A percentile compares a stretch with the other conserved stretches of the same genome.
Conservation (phyloP, 1,140 invertebrate species). For the Caenorhabditis inopinata region DNA sequence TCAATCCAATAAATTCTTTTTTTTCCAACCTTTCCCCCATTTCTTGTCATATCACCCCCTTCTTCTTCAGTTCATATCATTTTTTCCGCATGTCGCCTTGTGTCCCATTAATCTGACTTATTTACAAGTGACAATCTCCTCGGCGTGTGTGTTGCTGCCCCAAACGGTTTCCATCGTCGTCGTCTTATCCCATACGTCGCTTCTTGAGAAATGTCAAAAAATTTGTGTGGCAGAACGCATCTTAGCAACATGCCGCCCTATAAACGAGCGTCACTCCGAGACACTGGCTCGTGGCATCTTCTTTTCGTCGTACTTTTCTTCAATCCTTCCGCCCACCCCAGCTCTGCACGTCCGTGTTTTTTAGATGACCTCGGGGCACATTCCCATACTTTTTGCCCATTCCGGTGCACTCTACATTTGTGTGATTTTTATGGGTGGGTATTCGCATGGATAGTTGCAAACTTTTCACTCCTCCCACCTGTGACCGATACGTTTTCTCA, state of each 20-base stretch:
- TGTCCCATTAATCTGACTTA: constrained; percentile 19
- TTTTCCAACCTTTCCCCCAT: neutral
- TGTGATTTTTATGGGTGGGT: constrained; percentile 3
- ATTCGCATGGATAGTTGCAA: neutral
- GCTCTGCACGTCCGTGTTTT: neutral
- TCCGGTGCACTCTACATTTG: neutral
- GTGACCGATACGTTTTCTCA: neutral
- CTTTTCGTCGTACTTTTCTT: neutral
- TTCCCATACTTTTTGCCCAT: constrained; percentile 17
- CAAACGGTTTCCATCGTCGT: neutral
- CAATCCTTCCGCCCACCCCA: neutral
- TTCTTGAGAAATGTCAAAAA: constrained; percentile 27
- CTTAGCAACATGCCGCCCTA: constrained; percentile 11
- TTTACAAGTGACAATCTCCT: constrained; percentile 9
- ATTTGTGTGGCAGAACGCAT: constrained; percentile 32
- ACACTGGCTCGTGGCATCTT: too few species aligned
- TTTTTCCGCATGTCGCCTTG: neutral
- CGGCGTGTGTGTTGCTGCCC: neutral
- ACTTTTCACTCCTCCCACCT: neutral
- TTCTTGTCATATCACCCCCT: constrained; percentile 10
- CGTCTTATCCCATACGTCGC: neutral
- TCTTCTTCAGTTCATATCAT: constrained; percentile 19
- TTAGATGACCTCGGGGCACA: constrained; percentile 21
- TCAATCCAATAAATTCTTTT: neutral
- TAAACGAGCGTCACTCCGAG: neutral